phyloP scores from a whole-genome alignment of 2,113 vertebrate genomes.

The Ptilonorhynchus violaceus region DNA sequence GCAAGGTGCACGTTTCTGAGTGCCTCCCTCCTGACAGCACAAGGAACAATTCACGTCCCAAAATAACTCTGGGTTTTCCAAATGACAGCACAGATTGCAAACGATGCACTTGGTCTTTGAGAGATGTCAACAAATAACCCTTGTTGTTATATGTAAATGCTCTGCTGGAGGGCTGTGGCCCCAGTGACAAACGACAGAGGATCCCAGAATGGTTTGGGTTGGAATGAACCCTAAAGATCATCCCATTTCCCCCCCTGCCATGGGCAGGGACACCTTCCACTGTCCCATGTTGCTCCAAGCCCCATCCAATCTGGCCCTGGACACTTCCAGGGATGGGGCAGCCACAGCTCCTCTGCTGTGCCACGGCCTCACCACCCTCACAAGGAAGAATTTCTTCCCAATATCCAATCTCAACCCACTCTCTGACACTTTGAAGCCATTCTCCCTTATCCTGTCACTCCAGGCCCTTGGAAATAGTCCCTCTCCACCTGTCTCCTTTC shows the following conservation, averaged over 20 bases:
- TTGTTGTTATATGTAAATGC: neutral
- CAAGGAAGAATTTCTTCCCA: neutral
- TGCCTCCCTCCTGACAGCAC: neutral
- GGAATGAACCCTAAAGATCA: neutral
- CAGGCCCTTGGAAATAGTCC: neutral
- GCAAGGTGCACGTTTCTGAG: neutral
- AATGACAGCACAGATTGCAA: neutral
- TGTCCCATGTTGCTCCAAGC: rapidly evolving
- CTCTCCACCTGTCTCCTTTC: neutral
- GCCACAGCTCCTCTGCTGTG: neutral
- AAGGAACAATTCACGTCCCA: neutral
- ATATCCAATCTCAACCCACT: neutral
- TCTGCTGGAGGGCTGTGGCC: neutral
- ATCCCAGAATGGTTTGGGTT: neutral
- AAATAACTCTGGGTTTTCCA: neutral
- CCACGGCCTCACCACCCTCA: neutral
- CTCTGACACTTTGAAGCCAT: neutral
- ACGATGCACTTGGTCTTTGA: neutral
- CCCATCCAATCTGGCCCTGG: neutral
- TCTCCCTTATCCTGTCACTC: neutral
- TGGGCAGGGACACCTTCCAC: neutral
- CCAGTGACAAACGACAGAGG: neutral
- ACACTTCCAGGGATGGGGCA: neutral
- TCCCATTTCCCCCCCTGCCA: neutral
- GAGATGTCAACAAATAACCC: neutral